Conservation (phyloP, 2,797 vertebrate genomes). For the Sitta carolinensis region DNA sequence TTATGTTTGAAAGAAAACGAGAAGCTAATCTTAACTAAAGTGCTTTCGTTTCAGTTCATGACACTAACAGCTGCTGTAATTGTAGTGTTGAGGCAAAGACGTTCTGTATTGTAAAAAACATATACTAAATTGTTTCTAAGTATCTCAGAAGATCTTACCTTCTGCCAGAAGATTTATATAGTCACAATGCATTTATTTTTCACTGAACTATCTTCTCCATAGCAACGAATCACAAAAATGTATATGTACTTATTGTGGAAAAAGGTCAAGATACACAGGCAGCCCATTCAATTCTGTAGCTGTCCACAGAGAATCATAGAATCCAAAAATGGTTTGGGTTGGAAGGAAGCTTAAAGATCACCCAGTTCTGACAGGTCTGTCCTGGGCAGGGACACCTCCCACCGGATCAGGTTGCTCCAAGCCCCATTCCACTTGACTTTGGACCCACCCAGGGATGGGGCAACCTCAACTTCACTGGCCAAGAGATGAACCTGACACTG, state of each 20-base stretch:
- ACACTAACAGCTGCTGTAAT: constrained; percentile 64
- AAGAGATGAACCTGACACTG: background rate
- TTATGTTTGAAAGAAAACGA: constrained; percentile 29
- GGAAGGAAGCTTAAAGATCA: background rate
- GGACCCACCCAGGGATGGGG: too few relatives aligned
- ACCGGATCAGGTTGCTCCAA: background rate
- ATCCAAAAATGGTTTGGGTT: background rate
- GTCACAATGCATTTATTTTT: constrained; percentile 22
- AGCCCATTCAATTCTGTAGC: background rate
- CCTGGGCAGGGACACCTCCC: background rate
- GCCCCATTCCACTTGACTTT: accelerated
- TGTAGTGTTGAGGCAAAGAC: constrained; percentile 19
- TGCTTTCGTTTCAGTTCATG: constrained; percentile 48
- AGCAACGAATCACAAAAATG: constrained; percentile 21
- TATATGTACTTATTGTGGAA: background rate
- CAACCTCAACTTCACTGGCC: background rate
- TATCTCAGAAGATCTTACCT: constrained; percentile 21
- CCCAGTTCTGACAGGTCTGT: background rate
- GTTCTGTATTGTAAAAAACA: constrained; percentile 33
- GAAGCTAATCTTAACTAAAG: constrained; percentile 35
- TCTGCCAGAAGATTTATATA: constrained; percentile 1
- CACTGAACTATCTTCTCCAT: constrained; percentile 7
- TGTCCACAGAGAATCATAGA: background rate
- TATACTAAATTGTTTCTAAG: constrained; percentile 50
- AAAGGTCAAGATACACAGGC: background rate